Base-by-base conservation (phyloP, 2,888 invertebrate species). In the Sialis fuliginosa region DNA sequence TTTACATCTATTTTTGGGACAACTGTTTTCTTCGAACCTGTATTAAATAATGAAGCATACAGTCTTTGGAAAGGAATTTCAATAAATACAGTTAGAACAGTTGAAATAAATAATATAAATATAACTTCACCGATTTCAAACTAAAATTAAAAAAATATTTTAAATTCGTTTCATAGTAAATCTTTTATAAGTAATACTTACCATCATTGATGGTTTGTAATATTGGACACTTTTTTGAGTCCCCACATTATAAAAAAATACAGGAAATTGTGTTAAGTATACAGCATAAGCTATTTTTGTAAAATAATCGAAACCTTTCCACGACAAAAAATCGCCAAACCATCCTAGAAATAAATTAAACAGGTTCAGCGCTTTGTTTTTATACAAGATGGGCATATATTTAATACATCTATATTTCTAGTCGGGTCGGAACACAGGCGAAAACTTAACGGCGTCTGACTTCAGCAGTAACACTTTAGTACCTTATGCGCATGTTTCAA, bases 201-300 rank as follows among this genome's bases (percentile, higher is more conserved):
- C 76, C 56, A 74, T 64, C 46, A 66, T 57, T 13, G 66, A 58
- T 6, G 69, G 65, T 6, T 67, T 63, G 57, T 72, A 75, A 55
- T 66, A 67, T 32, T 66, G 68, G 0, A 71, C 57, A 50, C 68
- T 64, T 52, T 70, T 67, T 52, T 70, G 70, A 3, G 68, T 59
- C 1, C 76, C 77, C n/a, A 77, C 72, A 52, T 74, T 74, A 61
- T 74, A 77, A 62, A 77, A 77, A 61, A 72, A 76, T 49, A 77
- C 68, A 0, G 76, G 76, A 60, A 77, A 77, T 60, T 77, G 77
- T 6, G 72, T 70, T 30, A 77, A 62, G 58, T 77, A 77, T 6
- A 77, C 67, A 41, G 71, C 67, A 58, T 76, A 77, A 5, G 75
- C 68, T 35, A 77, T 70, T 58, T 74, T 74, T 45, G 73, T 72